Evolutionary conservation across 1,140 invertebrate species (phyloP).

Genomic region (Hydropsyche tenuis): DNA sequence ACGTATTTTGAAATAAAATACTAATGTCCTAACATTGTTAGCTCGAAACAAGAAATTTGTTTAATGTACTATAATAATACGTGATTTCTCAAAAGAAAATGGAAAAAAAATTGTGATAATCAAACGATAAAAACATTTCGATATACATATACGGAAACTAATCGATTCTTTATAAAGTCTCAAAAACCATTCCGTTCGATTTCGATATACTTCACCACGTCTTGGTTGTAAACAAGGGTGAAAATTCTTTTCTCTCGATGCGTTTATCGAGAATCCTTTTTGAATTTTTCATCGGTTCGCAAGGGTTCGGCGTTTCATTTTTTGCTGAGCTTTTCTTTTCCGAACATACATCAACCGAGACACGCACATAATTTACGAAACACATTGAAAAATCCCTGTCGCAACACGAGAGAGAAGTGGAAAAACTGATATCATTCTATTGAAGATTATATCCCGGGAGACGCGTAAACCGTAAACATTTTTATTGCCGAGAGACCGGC

Average conservation of each 20-base stretch:
- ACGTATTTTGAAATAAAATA: too few relatives aligned
- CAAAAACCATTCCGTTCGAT: too few relatives aligned
- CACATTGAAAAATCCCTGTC: slow-evolving; percentile 14
- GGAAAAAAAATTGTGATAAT: too few relatives aligned
- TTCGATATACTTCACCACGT: too few relatives aligned
- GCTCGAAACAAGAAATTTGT: too few relatives aligned
- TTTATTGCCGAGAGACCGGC: slow-evolving; percentile 6
- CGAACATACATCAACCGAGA: slow-evolving; percentile 16
- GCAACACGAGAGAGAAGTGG: neutral
- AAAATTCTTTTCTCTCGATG: neutral
- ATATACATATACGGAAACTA: too few relatives aligned
- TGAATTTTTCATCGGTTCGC: slow-evolving; percentile 19
- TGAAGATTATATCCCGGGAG: slow-evolving; percentile 22
- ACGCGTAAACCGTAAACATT: slow-evolving; percentile 21
- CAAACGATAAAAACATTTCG: too few relatives aligned
- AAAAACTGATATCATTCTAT: slow-evolving; percentile 29
- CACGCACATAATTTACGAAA: slow-evolving; percentile 21
- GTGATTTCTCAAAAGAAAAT: too few relatives aligned
- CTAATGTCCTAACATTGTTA: too few relatives aligned
- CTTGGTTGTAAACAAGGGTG: too few relatives aligned
- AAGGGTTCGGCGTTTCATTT: neutral
- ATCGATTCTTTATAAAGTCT: too few relatives aligned
- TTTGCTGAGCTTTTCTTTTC: slow-evolving; percentile 8
- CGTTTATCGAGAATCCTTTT: slow-evolving; percentile 12
- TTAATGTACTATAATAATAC: too few relatives aligned